Conservation (phyloP, 2,113 vertebrate genomes). For the Pavo muticus region DNA sequence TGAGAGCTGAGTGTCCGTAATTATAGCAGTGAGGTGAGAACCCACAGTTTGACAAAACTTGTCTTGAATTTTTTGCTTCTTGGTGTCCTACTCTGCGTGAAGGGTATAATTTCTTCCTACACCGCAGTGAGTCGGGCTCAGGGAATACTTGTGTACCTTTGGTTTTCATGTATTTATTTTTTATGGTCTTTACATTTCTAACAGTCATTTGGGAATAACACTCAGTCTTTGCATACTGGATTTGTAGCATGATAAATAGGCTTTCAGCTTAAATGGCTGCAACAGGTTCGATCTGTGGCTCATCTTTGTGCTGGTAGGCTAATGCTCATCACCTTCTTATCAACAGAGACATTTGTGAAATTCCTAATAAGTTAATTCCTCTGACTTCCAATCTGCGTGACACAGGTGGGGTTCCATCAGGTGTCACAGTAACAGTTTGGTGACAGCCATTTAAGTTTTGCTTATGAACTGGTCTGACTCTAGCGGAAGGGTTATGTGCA, state of each 20-base stretch:
- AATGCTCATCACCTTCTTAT: not conserved
- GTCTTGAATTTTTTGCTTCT: not conserved
- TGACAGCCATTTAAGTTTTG: not conserved
- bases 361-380: not conserved
- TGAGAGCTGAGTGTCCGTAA: not conserved
- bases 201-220: not conserved
- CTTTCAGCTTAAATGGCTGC: not conserved
- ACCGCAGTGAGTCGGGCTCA: not conserved
- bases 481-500: not conserved
- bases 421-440: not conserved
- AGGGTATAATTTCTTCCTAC: rapidly evolving
- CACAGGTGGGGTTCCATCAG: not conserved
- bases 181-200: not conserved
- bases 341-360: rapidly evolving
- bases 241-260: not conserved
- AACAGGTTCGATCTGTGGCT: not conserved
- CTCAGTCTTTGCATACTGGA: not conserved
- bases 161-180: not conserved
- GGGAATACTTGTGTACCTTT: not conserved
- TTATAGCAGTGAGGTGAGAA: not conserved
- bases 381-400: not conserved
- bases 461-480: not conserved
- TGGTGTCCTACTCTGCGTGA: not conserved
- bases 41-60: not conserved
- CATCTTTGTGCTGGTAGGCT: not conserved